Evolutionary conservation across 2,888 invertebrate species (phyloP).

Genomic region (Doris montereyensis): DNA sequence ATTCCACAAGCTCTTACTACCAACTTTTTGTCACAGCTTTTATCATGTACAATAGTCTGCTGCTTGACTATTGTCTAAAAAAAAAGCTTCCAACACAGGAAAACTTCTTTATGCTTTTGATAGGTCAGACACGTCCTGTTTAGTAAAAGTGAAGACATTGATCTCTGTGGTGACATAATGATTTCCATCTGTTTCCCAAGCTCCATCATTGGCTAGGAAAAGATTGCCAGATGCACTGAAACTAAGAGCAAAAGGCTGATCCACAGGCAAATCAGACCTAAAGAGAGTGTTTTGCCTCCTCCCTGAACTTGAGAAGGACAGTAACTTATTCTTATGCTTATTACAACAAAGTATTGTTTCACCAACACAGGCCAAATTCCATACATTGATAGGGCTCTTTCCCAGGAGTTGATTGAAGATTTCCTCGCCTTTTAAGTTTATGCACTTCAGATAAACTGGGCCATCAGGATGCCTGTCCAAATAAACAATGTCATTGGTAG

Average conservation of each 20-base stretch:
- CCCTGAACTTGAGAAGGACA: constrained; percentile 3
- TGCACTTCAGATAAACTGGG: constrained; percentile 10
- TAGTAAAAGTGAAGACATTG: background rate
- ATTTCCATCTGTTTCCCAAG: constrained; percentile 33
- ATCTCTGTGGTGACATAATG: constrained; percentile 36
- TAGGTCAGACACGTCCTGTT: too few species aligned
- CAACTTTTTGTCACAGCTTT: too few species aligned
- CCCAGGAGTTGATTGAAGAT: constrained; percentile 9
- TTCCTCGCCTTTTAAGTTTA: constrained; percentile 1
- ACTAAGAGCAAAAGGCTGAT: constrained; percentile 34
- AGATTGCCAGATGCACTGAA: constrained; percentile 23
- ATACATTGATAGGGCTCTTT: constrained; percentile 23
- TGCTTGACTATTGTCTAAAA: too few species aligned
- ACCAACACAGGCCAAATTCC: constrained; percentile 28
- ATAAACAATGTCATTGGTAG: constrained; percentile 19
- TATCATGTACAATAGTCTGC: too few species aligned
- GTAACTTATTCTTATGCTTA: constrained; percentile 27
- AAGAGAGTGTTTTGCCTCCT: background rate
- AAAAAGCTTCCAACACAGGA: too few species aligned
- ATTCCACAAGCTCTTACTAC: too few species aligned
- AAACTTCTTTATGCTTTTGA: too few species aligned
- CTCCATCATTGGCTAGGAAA: constrained; percentile 36
- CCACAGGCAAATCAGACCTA: constrained; percentile 8
- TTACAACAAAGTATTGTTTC: constrained; percentile 31
- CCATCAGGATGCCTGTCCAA: constrained; percentile 18